These are phyloP conservation scores for Metellina segmentata DNA, from an alignment of 2,888 invertebrate genomes.

Conservation along the genomic window DNA sequence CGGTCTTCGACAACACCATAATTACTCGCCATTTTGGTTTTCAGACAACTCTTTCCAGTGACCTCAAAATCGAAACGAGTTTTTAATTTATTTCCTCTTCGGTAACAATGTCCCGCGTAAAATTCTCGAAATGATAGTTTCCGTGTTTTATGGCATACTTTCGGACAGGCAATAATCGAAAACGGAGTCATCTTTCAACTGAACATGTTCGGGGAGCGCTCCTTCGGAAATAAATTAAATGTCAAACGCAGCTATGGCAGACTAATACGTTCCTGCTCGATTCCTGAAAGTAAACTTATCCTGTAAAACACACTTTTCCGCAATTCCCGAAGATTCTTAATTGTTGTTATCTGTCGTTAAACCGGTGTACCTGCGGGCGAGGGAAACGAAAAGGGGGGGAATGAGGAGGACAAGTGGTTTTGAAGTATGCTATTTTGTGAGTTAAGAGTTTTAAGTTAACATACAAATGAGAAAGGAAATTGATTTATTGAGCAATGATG, in stretches of 20 bases:
- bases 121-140: background rate
- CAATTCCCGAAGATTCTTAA: background rate
- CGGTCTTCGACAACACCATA: too few species aligned
- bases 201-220: background rate
- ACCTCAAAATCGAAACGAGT: background rate
- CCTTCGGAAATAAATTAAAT: background rate
- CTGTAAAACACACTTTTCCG: background rate
- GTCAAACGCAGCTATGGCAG: background rate
- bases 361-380: background rate
- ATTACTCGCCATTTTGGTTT: too few species aligned
- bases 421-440: too few species aligned
- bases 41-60: too few species aligned
- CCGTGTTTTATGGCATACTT: background rate
- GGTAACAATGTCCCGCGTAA: background rate
- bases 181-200: background rate
- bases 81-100: background rate
- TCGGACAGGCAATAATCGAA: background rate
- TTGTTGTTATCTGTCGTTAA: background rate
- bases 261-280: background rate
- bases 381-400: background rate
- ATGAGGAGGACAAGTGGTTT: too few species aligned
- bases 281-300: background rate
- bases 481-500: background rate
- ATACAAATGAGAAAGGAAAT: background rate
- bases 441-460: too few species aligned